phyloP scores from a whole-genome alignment of 2,888 invertebrate genomes.

The Salpingus planirostris region DNA sequence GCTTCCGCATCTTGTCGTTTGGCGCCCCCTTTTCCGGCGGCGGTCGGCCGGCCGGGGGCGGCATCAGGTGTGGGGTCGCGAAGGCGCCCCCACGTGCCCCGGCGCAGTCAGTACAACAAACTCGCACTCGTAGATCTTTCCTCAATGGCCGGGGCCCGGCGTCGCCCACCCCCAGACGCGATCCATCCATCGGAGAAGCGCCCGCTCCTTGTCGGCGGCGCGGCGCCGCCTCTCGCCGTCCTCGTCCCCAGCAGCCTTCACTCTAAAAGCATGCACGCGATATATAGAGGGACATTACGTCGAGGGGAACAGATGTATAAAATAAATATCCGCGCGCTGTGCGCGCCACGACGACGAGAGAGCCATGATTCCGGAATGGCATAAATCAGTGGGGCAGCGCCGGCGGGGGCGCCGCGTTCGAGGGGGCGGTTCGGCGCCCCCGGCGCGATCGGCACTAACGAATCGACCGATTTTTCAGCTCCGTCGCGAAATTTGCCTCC shows the following conservation, averaged over 20 bases:
- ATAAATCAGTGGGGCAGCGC: slow-evolving; percentile 49
- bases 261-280: slow-evolving; percentile 53
- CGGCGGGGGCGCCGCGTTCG: slow-evolving; percentile 2
- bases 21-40: too few species aligned
- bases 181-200: slow-evolving; percentile 34
- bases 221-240: slow-evolving; percentile 19
- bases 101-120: slow-evolving; percentile 42
- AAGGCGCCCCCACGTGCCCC: too few species aligned
- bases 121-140: slow-evolving; percentile 47
- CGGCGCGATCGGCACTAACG: too few species aligned
- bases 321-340: slow-evolving; percentile 49
- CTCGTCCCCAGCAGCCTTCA: slow-evolving; percentile 43
- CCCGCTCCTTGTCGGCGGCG: too few species aligned
- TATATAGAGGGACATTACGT: slow-evolving; percentile 60
- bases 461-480: too few species aligned
- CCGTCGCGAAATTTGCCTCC: too few species aligned
- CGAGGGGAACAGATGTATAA: slow-evolving; percentile 53
- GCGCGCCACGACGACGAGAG: slow-evolving; percentile 41
- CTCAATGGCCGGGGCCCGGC: slow-evolving; percentile 39
- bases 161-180: slow-evolving; percentile 32
- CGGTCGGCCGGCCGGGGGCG: too few species aligned
- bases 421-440: slow-evolving; percentile 8
- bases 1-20: too few species aligned
- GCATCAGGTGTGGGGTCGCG: too few species aligned
- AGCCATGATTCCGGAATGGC: slow-evolving; percentile 53